Evolutionary conservation across 2,888 invertebrate species (phyloP), one percentile per base, ranked within the genome.

Genomic region (Prosapia bicincta): DNA sequence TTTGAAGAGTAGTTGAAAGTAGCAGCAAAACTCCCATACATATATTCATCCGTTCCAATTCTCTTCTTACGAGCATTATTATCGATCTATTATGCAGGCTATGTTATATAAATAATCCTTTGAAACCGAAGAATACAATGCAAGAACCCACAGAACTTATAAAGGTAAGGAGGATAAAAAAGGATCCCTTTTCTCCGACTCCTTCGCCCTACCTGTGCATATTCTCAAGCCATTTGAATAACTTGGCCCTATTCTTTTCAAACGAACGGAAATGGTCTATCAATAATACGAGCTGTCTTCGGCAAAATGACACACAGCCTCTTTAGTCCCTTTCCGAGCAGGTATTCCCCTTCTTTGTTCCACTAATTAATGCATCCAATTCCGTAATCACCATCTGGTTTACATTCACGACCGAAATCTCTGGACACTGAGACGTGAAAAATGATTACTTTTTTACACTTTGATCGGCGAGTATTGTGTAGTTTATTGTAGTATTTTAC

Each of bases 201-300:
- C 54, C 74, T 38, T 73, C 38, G 38, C 38, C 38, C 38, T 74
- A 74, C 74, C 74, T 69, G 74, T 69, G 74, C 74, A 69, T 74
- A 74, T 74, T 74, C 74, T 69, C 68, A 23, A 26, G 74, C 9
- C 28, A 74, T 74, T 74, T 74, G 74, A 74, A 74, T 74, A 74
- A 69, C 74, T 54, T 26, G 24, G 43, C 28, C 54, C 68, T 38
- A 54, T 54, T 54, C 54, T 54, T n/a, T 54, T 54, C 54, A 38
- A 38, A 38, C 28, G 54, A 20, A 20, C 54, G 54, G 54, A 54
- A 54, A 54, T 54, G 54, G 54, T 54, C 54, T 54, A 54, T 54
- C 54, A 54, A 54, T 54, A 54, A 54, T 54, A 54, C 3, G 20
- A 1, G 54, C 54, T 54, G 54, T 54, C 54, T 54, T 54, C 54